A percentile compares a stretch with the other conserved stretches of the same genome.
Conservation (phyloP, 2,888 invertebrate genomes). For the Molorchus minor region DNA sequence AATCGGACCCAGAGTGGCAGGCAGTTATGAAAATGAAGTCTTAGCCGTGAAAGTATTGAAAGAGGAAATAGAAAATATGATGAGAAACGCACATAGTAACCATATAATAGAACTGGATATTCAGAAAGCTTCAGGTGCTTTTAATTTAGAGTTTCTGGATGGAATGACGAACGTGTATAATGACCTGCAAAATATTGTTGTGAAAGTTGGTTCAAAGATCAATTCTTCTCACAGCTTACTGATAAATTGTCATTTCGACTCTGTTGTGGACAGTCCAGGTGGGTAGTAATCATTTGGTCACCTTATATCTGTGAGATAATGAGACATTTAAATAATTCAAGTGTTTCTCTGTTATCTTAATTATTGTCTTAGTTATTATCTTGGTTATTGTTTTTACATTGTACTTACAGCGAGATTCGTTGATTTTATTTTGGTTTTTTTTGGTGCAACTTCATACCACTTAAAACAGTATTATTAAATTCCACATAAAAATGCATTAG, state of each 20-base stretch:
- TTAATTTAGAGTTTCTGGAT: conserved; percentile 74
- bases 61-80: conserved; percentile 53
- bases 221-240: conserved; percentile 69
- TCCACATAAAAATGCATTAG: too few species aligned
- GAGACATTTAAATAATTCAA: too few species aligned
- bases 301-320: conserved; percentile 12
- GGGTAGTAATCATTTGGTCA: conserved; percentile 44
- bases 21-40: conserved; percentile 75
- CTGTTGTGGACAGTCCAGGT: conserved; percentile 79
- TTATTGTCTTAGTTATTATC: too few species aligned
- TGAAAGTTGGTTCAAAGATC: conserved; percentile 69
- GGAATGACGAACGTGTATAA: conserved; percentile 78
- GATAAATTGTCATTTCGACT: conserved; percentile 82
- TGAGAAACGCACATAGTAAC: conserved; percentile 62
- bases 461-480: too few species aligned
- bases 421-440: too few species aligned
- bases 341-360: too few species aligned
- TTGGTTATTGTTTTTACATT: too few species aligned
- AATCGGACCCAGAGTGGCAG: conserved; percentile 71
- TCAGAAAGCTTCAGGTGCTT: conserved; percentile 74
- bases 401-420: too few species aligned
- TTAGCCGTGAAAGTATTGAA: conserved; percentile 65
- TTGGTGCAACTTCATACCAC: too few species aligned
- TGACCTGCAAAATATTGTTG: conserved; percentile 74
- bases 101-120: conserved; percentile 67